Percentiles rank a stretch among this genome's conserved stretches.
These are phyloP conservation scores for Sebastolobus alascanus DNA, from an alignment of 2,797 vertebrate genomes.

Conservation along the genomic window DNA sequence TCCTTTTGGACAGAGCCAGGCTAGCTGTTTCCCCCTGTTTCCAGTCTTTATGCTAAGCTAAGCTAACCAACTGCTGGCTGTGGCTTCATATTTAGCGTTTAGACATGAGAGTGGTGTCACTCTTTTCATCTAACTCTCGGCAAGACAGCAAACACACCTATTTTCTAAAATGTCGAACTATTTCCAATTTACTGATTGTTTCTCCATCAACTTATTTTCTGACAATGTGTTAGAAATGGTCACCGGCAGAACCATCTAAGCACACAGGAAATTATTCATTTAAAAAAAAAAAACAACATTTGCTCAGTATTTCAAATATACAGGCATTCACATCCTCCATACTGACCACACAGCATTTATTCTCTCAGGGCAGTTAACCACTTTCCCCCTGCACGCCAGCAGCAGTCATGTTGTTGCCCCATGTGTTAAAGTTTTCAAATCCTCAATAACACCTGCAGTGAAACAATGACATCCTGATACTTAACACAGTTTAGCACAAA, in stretches of 20 bases:
- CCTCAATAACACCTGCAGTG: slow-evolving; percentile 13
- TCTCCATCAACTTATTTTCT: no score
- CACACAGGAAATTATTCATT: background rate
- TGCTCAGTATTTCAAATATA: background rate
- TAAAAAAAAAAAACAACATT: background rate
- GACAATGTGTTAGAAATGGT: background rate
- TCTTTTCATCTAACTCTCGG: rapidly evolving
- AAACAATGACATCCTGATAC: slow-evolving; percentile 36
- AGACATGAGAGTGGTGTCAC: no score
- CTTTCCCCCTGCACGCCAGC: background rate
- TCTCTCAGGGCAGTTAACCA: slow-evolving; percentile 1
- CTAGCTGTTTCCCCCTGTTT: no score
- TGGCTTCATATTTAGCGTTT: no score
- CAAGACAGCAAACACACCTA: no score
- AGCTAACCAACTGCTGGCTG: no score
- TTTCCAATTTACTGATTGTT: background rate
- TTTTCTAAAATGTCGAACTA: background rate
- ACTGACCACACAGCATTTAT: background rate
- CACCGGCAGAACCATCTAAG: rapidly evolving
- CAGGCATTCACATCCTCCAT: background rate
- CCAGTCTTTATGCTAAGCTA: no score
- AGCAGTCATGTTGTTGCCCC: background rate
- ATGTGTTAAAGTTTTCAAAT: slow-evolving; percentile 31
- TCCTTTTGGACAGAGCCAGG: no score
- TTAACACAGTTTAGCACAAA: slow-evolving; percentile 28